Evolutionary conservation across 2,113 vertebrate species (phyloP), one percentile per base, ranked within the genome.

Genomic region (Nothoprocta pentlandii): DNA sequence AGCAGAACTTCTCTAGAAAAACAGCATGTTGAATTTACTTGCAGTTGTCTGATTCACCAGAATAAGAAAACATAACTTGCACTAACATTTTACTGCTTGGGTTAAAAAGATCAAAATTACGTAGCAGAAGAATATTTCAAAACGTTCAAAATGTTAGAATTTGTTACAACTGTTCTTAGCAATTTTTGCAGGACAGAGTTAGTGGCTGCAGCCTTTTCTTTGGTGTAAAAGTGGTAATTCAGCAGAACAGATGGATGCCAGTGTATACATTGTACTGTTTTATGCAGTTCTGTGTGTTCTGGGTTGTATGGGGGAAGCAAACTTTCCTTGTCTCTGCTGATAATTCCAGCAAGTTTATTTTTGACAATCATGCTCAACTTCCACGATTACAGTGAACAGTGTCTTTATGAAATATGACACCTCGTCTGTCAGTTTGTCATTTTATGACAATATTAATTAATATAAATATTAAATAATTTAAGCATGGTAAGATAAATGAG

Each of bases 351-450:
- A 58, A 58, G 28, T 58, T 56, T 56, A 56, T 32, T 58, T 58
- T 58, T 58, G 54, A 58, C 16, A 17, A 17, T 7, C 13, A 16
- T 44, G 23, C 74, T 81, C 41, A 66, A 34, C 54, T 58, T 58
- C 54, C 30, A 69, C 6, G 30, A 67, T 68, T 70, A 67, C 30
- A 80, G 41, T 1, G 15, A 59, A 61, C 9, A 30, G 3, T 49
- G 25, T 53, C 42, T 85, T 95, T 75, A 82, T 92, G 41, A 53
- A 86, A 88, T 39, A 25, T 12, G 74, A 90, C 44, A 64, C 49
- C 25, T 67, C 22, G 58, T 85, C 90, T 94, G 59, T 68, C 90
- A 91, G 54, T 76, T 92, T 94, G 56, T 92, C 70, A 80, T 81
- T 36, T 87, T 79, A 66, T 90, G 87, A 93, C 74, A 95, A 58